These are phyloP conservation scores for Rhineura floridana DNA, from an alignment of 2,113 vertebrate genomes.

Conservation along the genomic window DNA sequence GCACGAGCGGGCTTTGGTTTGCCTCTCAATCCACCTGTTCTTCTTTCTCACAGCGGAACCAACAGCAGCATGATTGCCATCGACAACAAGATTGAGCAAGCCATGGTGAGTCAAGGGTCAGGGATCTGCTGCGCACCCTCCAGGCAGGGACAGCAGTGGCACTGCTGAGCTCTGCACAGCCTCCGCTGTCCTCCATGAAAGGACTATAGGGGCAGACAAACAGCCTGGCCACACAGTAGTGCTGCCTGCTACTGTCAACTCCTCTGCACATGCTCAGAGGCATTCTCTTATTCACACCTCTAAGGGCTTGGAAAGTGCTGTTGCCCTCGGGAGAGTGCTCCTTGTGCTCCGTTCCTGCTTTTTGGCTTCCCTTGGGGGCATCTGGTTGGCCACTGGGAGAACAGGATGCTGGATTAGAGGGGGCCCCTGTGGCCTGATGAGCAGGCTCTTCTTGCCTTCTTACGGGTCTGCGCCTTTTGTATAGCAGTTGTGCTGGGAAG, in stretches of 20 bases:
- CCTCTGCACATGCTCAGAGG: not conserved
- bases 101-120: slow-evolving; percentile 78
- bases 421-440: not conserved
- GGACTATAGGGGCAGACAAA: not conserved
- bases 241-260: not conserved
- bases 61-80: slow-evolving; percentile 77
- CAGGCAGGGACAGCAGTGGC: not conserved
- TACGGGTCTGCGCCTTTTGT: too few relatives aligned
- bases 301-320: too few relatives aligned
- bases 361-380: too few relatives aligned
- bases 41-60: slow-evolving; percentile 66
- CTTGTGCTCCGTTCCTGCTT: too few relatives aligned
- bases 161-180: not conserved
- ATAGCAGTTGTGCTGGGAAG: too few relatives aligned
- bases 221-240: too few relatives aligned
- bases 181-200: not conserved
- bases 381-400: too few relatives aligned
- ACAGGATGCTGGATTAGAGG: too few relatives aligned
- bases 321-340: too few relatives aligned
- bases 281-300: too few relatives aligned
- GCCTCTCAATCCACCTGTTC: not conserved
- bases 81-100: slow-evolving; percentile 85
- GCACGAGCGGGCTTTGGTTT: not conserved
- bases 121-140: not conserved
- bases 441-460: not conserved